A percentile compares a stretch with the other conserved stretches of the same genome.
Conservation (phyloP, 1,140 invertebrate species). For the Heliconius melpomene region DNA sequence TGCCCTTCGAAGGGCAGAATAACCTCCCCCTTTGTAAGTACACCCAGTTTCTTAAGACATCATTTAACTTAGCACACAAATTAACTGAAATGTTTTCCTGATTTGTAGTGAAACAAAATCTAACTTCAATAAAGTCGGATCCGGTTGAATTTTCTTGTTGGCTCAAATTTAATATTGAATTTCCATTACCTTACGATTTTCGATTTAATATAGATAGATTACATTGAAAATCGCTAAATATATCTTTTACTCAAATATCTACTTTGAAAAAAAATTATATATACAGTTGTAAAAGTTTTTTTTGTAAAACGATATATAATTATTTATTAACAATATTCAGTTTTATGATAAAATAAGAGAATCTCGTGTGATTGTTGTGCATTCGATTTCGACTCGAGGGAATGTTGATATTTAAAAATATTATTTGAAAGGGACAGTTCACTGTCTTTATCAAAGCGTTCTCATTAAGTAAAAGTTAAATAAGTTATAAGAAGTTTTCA, state of each 20-base stretch:
- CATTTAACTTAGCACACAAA: constrained; percentile 69
- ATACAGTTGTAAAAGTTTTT: neutral
- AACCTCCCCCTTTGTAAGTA: constrained; percentile 51
- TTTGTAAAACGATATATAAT: neutral
- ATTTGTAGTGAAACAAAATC: constrained; percentile 31
- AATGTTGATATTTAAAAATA: too few species aligned
- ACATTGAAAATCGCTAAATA: neutral
- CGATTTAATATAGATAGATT: neutral
- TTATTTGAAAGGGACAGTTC: too few species aligned
- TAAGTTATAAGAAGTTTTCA: too few species aligned
- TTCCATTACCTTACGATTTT: constrained; percentile 8
- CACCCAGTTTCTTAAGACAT: constrained; percentile 50
- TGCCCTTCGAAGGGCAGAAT: constrained; percentile 63
- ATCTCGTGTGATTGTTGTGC: too few species aligned
- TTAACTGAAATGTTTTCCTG: constrained; percentile 54
- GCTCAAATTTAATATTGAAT: constrained; percentile 17
- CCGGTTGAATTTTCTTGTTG: neutral
- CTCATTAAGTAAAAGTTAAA: too few species aligned
- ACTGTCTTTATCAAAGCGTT: too few species aligned
- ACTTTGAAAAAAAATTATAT: neutral
- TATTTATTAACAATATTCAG: too few species aligned
- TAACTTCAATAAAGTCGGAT: neutral
- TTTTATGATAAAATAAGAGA: too few species aligned
- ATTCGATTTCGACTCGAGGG: too few species aligned
- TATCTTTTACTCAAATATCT: neutral